phyloP scores from a whole-genome alignment of 2,797 vertebrate species.

The Sebastes oblongus region DNA sequence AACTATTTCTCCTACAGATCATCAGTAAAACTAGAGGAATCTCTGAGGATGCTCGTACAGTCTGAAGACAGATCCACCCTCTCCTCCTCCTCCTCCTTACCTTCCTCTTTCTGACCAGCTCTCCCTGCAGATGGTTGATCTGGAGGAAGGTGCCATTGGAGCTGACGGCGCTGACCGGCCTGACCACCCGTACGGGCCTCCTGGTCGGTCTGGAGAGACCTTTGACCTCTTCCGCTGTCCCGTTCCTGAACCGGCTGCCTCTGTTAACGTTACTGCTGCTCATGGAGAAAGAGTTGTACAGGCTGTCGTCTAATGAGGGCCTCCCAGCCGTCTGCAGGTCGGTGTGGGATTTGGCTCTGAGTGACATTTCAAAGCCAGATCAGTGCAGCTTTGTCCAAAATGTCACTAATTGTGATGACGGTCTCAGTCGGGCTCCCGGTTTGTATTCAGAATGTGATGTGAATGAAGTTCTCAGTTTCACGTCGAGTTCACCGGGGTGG shows the following conservation, averaged over 20 bases:
- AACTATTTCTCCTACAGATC: not conserved
- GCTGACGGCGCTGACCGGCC: conserved; percentile 75
- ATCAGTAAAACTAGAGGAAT: not conserved
- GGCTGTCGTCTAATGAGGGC: conserved; percentile 54
- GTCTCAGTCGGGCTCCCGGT: not conserved
- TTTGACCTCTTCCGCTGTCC: conserved; percentile 63
- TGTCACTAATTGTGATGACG: not conserved
- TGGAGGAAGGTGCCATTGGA: conserved; percentile 70
- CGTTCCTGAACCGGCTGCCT: conserved; percentile 25
- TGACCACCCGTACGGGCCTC: conserved; percentile 72
- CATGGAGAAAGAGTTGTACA: conserved; percentile 72
- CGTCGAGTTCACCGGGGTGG: conserved; percentile 8
- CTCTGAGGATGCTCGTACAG: not conserved
- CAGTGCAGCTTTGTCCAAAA: not conserved
- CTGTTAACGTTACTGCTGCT: conserved; percentile 72
- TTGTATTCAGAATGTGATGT: not conserved
- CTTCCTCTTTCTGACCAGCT: conserved; percentile 83
- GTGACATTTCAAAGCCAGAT: conserved; percentile 62
- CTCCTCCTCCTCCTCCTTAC: conserved; percentile 42
- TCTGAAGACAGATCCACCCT: too few relatives aligned
- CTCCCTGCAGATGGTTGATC: conserved; percentile 83
- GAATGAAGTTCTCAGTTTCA: conserved; percentile 49
- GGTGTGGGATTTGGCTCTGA: conserved; percentile 78
- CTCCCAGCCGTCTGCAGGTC: conserved; percentile 72
- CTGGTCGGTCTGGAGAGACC: conserved; percentile 38